These are phyloP conservation scores for Ptiloglossa arizonensis DNA, from an alignment of 1,140 invertebrate genomes.

Conservation along the genomic window DNA sequence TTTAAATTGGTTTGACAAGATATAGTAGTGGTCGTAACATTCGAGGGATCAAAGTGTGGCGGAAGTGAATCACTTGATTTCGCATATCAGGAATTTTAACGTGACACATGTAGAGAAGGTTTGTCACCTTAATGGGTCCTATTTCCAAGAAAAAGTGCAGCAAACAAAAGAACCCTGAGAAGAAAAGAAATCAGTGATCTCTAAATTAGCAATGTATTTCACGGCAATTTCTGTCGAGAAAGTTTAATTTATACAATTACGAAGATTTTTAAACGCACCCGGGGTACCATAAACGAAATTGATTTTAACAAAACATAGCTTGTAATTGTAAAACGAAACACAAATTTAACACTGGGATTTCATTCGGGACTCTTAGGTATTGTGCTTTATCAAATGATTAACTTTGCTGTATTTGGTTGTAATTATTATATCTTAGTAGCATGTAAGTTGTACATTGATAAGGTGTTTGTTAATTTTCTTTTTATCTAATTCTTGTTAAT, in stretches of 20 bases:
- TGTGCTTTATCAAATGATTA: too few species aligned
- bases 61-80: slow-evolving; percentile 51
- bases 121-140: not conserved
- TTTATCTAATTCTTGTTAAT: too few species aligned
- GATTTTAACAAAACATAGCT: not conserved
- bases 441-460: too few species aligned
- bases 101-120: slow-evolving; percentile 13
- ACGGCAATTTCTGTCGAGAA: too few species aligned
- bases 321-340: not conserved
- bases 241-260: not conserved
- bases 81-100: slow-evolving; percentile 42
- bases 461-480: too few species aligned
- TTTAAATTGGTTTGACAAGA: too few species aligned
- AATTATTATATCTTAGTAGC: too few species aligned
- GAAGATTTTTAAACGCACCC: not conserved
- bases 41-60: slow-evolving; percentile 2
- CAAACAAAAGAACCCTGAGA: not conserved
- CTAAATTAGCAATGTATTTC: not conserved
- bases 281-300: too few species aligned
- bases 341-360: too few species aligned
- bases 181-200: not conserved
- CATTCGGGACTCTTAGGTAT: too few species aligned
- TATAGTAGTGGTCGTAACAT: too few species aligned
- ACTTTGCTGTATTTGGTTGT: too few species aligned
- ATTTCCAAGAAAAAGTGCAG: slow-evolving; percentile 32